Conservation (phyloP, 2,888 invertebrate species). For the Sinohyriopsis cumingii region DNA sequence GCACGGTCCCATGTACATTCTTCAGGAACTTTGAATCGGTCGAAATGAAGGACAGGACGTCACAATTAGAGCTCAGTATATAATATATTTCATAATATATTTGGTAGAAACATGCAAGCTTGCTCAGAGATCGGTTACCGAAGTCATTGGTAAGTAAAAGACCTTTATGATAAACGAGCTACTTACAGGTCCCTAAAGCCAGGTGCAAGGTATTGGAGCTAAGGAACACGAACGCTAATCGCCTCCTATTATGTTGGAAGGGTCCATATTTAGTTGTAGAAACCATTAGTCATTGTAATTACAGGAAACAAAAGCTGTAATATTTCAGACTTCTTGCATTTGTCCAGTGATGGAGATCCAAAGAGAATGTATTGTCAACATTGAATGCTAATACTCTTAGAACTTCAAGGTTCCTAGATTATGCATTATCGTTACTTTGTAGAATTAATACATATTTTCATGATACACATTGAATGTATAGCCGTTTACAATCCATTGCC, state of each 20-base stretch:
- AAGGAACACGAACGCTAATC: conserved; percentile 39
- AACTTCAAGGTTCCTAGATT: too few relatives aligned
- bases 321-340: too few relatives aligned
- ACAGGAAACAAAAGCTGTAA: conserved; percentile 10
- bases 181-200: conserved; percentile 14
- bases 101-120: conserved; percentile 22
- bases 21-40: conserved; percentile 15
- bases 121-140: conserved; percentile 12
- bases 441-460: too few relatives aligned
- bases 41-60: neutral
- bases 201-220: conserved; percentile 34
- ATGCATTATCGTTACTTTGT: too few relatives aligned
- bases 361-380: too few relatives aligned
- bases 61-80: conserved; percentile 23
- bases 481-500: too few relatives aligned
- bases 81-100: conserved; percentile 26
- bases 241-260: conserved; percentile 33
- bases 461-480: too few relatives aligned
- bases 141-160: conserved; percentile 11
- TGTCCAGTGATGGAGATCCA: too few relatives aligned
- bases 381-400: too few relatives aligned
- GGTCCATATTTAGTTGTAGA: conserved; percentile 19
- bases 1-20: conserved; percentile 18
- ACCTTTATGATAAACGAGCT: conserved; percentile 26
- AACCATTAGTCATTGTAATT: conserved; percentile 16